Base-by-base conservation (phyloP, 2,888 invertebrate genomes). In the Bhutanitis thaidina region DNA sequence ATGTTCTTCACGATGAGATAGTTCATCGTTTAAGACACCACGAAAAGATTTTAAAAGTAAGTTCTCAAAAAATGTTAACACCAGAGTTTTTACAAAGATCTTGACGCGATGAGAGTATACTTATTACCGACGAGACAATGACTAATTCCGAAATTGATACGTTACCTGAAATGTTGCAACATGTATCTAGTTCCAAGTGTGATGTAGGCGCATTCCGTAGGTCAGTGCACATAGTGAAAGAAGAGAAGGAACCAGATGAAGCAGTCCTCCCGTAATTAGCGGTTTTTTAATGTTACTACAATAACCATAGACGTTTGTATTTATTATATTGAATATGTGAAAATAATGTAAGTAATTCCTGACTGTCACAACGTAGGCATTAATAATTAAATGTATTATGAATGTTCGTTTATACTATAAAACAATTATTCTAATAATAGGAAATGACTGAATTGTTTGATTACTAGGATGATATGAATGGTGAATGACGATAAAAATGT, bases 1-100 rank as follows among this genome's bases (percentile, higher is more conserved):
- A 96, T 78, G 95, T 96, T 41, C 91, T 96, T 15, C 96, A 96
- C 74, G 96, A 96, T 74, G 96, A 96, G 78, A 95, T 96, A 54
- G 94, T 96, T 10, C 95, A 96, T 77, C 92, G 96, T 61, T 81
- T 95, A 55, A 93, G 93, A 66, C 94, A 94, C 66, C 88, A 90
- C 43, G 90, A 90, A 56, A 87, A 86, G 52, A 63, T 84, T 0
- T 57, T 85, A 4, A 86, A 83, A 56, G 72, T 76, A 0, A 80
- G 70, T 41, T 74, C 76, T 29, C 85, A 87, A 54, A 90, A 87
- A 69, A 73, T 81, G 15, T 58, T 86, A 54, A 86, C 87, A 7
- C 80, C 88, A 3, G 89, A 88, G 58, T 88, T 83, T 41, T 58
- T 88, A 34, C 88, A 87, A 56, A 60, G 87, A 36, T 89, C 89